A percentile compares a stretch with the other conserved stretches of the same genome.
These are phyloP conservation scores for Epistrophella euchroma DNA, from an alignment of 2,888 invertebrate genomes.

Conservation along the genomic window DNA sequence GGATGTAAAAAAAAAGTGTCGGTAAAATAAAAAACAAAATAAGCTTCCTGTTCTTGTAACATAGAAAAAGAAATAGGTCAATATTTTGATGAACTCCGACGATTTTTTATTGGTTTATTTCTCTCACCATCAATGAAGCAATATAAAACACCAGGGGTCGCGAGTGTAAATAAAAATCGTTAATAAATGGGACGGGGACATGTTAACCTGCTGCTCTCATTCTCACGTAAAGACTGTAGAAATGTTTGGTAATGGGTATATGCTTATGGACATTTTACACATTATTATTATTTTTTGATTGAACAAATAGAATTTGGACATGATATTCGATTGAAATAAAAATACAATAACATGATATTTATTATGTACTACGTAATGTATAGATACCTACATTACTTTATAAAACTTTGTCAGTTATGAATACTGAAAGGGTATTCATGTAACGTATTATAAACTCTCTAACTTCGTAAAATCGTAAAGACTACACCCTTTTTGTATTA, in stretches of 20 bases:
- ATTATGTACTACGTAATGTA: no score
- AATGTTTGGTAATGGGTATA: background rate
- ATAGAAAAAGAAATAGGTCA: conserved; percentile 13
- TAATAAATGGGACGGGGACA: conserved; percentile 5
- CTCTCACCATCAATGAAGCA: conserved; percentile 3
- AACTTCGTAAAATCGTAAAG: no score
- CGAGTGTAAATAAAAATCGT: conserved; percentile 15
- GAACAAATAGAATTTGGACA: background rate
- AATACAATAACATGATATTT: background rate
- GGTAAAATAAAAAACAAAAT: no score
- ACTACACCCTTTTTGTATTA: no score
- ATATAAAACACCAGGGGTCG: conserved; percentile 23
- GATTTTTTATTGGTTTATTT: conserved; percentile 17
- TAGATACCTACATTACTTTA: no score
- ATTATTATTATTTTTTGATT: conserved; percentile 2
- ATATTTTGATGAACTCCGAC: background rate
- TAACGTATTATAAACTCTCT: no score
- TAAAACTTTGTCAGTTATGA: background rate
- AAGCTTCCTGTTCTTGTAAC: background rate
- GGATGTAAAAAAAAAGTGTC: no score
- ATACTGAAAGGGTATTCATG: no score
- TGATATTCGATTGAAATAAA: background rate
- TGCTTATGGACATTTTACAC: conserved; percentile 1
- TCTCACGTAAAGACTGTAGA: background rate
- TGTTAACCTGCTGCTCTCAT: conserved; percentile 10